These are phyloP conservation scores for Melieria picta DNA, from an alignment of 2,888 invertebrate genomes.

Conservation along the genomic window DNA sequence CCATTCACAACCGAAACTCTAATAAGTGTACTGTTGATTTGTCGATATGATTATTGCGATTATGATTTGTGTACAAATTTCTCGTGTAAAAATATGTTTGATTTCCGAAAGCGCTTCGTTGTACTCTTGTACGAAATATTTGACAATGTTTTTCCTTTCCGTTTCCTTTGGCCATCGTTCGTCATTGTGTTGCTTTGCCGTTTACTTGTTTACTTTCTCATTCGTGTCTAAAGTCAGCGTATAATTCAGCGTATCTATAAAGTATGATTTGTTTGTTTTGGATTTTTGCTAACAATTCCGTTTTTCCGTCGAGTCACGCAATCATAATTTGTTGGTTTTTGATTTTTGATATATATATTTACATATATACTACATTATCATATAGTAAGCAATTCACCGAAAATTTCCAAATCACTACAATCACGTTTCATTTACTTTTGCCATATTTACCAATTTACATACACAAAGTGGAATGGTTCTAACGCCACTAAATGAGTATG, in stretches of 20 bases:
- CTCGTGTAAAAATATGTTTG: neutral
- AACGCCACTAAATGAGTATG: constrained; percentile 65
- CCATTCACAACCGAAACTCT: neutral
- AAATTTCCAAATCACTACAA: no score
- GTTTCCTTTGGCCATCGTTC: no score
- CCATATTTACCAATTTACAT: constrained; percentile 4
- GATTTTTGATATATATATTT: neutral
- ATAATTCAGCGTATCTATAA: neutral
- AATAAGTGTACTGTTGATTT: constrained; percentile 19
- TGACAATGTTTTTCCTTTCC: no score
- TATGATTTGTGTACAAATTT: constrained; percentile 29
- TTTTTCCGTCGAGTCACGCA: constrained; percentile 4
- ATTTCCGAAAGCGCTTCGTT: neutral
- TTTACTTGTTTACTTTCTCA: constrained; percentile 5
- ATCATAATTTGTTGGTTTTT: constrained; percentile 15
- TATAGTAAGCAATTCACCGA: no score
- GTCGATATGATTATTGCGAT: constrained; percentile 14
- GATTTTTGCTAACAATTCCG: neutral
- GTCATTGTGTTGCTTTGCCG: constrained; percentile 11
- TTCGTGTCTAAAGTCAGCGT: neutral
- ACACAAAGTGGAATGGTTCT: constrained; percentile 62
- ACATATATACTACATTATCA: no score
- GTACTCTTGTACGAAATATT: no score
- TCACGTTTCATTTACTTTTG: no score
- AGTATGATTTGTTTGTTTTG: neutral